phyloP scores from a whole-genome alignment of 2,888 invertebrate genomes.

The Rhabditophanes sp. region DNA sequence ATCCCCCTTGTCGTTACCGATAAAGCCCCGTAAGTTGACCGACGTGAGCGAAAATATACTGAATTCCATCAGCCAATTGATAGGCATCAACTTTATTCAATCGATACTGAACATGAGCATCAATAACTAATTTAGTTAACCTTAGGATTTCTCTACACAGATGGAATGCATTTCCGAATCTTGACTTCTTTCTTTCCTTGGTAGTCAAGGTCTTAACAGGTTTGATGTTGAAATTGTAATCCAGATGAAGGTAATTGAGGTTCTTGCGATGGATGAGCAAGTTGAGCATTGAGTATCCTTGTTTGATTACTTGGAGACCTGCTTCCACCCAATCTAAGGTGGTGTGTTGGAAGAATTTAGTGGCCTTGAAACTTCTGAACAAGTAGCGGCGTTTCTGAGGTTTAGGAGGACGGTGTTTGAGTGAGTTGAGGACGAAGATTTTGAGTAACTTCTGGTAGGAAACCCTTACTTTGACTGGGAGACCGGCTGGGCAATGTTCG shows the following conservation, averaged over 20 bases:
- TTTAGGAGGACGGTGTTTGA: conserved; percentile 92
- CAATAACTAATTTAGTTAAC: conserved; percentile 92
- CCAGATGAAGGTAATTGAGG: conserved; percentile 93
- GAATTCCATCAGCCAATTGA: conserved; percentile 79
- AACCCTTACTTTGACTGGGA: conserved; percentile 91
- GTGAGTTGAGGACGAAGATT: conserved; percentile 88
- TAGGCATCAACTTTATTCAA: conserved; percentile 98
- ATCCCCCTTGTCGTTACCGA: too few species aligned
- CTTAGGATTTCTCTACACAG: conserved; percentile 93
- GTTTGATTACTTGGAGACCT: conserved; percentile 79
- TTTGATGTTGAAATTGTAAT: conserved; percentile 98
- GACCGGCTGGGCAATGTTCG: conserved; percentile 49
- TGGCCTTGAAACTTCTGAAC: conserved; percentile 96
- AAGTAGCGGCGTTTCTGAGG: conserved; percentile 93
- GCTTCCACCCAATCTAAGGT: conserved; percentile 99
- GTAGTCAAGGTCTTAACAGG: conserved; percentile 98
- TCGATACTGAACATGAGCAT: conserved; percentile 96
- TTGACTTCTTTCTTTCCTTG: conserved; percentile 94
- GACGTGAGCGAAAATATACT: conserved; percentile 97
- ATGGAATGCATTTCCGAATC: conserved; percentile 68
- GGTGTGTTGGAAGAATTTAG: conserved; percentile 99
- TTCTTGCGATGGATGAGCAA: conserved; percentile 96
- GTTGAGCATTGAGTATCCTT: conserved; percentile 99
- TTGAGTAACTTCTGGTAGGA: conserved; percentile 96
- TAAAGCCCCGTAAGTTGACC: conserved; percentile 99